Base-by-base conservation (phyloP, 2,797 vertebrate genomes). In the Microchirus variegatus region DNA sequence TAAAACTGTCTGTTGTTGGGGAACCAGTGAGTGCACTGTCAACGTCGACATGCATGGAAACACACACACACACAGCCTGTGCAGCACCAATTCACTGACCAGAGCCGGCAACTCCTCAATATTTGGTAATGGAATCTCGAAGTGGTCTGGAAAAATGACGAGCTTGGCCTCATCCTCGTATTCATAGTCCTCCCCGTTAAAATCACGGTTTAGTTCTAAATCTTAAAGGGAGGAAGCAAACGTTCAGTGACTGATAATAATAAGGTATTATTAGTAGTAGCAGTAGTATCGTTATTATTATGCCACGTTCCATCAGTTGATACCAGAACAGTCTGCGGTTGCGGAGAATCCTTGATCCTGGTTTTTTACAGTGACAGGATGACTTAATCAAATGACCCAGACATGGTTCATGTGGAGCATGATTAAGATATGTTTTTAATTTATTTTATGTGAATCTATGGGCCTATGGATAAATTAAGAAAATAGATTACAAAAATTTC, bases 121-220 rank as follows among this genome's bases (percentile, higher is more conserved):
- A 87, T 99, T 99, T 77, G 98, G 98, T 84, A 99, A 94, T 60
- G 96, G 91, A 89, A 99, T 99, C 94, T 99, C 97, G 89, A 94
- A 98, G 93, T 99, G 96, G 92, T 99, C 97, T 88, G 97, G 98
- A 88, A 99, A 99, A 93, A 99, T 94, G 85, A 99, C 92, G n/a
- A 99, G 96, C 91, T 98, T 98, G 90, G 94, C 96, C 93, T 98
- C 96, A 38, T 99, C 97, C 91, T 99, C 98, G 60, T 95, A 98
- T 77, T 99, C 98, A 88, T 95, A 98, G 89, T 97, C 96, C 54
- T 98, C 96, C 47, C 91, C 94, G 53, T 95, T 98, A 92, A 97
- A 94, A 87, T 99, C 96, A 3, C 94, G 91, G 77, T 95, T 96
- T 83, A 94, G 92, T 86, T 99, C 97, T 92, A 99, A 91, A 94